Conservation (phyloP, 2,113 vertebrate genomes). For the Actenoides lindsayi region DNA sequence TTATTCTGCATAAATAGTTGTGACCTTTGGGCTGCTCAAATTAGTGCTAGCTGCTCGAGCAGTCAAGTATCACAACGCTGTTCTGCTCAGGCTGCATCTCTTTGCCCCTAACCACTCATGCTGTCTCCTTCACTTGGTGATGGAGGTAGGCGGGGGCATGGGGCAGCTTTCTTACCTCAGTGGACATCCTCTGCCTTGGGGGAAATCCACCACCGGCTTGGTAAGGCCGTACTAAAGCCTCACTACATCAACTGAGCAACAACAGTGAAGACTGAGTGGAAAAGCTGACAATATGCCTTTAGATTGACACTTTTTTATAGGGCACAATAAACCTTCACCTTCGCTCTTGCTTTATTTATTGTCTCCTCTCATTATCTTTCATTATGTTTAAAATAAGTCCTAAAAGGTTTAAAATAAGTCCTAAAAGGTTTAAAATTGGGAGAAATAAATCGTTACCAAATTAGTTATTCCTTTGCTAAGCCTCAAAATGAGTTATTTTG, state of each 20-base stretch:
- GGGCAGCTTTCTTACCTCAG: not conserved
- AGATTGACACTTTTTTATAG: not conserved
- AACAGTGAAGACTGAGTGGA: not conserved
- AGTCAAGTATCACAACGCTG: not conserved
- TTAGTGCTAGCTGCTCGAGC: constrained; percentile 34
- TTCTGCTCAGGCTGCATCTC: not conserved
- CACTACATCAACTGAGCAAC: not conserved
- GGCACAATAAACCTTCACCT: not conserved
- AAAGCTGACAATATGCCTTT: not conserved
- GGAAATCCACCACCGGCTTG: not conserved
- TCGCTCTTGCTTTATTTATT: not conserved
- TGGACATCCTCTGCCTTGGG: not conserved
- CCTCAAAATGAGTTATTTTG: not conserved
- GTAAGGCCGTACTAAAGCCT: not conserved
- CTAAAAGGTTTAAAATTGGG: not conserved
- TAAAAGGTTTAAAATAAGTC: not conserved
- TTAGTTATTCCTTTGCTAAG: not conserved
- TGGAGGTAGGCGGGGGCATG: not conserved
- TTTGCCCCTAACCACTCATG: not conserved
- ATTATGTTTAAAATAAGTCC: not conserved
- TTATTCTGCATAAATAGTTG: constrained; percentile 68
- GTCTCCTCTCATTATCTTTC: not conserved
- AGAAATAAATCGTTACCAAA: not conserved
- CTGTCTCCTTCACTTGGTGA: fast-evolving
- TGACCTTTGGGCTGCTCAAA: constrained; percentile 72